phyloP scores from a whole-genome alignment of 2,888 invertebrate species.

The Criorhina ranunculi region DNA sequence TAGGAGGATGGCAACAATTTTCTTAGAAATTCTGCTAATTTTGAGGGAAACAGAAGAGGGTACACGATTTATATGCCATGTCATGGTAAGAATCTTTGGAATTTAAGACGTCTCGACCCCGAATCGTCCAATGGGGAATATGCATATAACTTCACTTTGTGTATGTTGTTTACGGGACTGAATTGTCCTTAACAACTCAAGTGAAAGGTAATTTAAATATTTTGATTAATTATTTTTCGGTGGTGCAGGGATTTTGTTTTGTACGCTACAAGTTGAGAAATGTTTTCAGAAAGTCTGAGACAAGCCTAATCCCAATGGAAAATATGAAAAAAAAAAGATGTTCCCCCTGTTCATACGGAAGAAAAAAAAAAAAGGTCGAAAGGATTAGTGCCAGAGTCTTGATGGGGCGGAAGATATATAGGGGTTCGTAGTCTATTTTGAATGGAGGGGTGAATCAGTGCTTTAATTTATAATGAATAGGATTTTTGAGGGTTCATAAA shows the following conservation, averaged over 20 bases:
- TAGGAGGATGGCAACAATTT: constrained; percentile 13
- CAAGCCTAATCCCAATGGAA: constrained; percentile 55
- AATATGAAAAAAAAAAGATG: constrained; percentile 58
- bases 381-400: constrained; percentile 35
- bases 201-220: constrained; percentile 68
- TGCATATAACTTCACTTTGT: constrained; percentile 2
- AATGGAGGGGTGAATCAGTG: not conserved
- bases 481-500: constrained; percentile 3
- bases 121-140: constrained; percentile 40
- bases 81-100: constrained; percentile 63
- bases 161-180: constrained; percentile 2
- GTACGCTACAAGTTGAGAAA: constrained; percentile 35
- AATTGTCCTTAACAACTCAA: constrained; percentile 55
- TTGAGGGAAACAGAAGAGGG: constrained; percentile 17
- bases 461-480: constrained; percentile 37
- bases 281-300: constrained; percentile 67
- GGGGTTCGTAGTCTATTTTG: not conserved
- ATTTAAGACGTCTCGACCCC: constrained; percentile 62
- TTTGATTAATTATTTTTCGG: constrained; percentile 71
- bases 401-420: constrained; percentile 24
- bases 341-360: not conserved
- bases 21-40: constrained; percentile 26
- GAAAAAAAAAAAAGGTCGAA: constrained; percentile 29
- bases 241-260: constrained; percentile 56
- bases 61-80: constrained; percentile 50